Evolutionary conservation across 2,888 invertebrate species (phyloP).

Genomic region (Himalopsyche tibetana): DNA sequence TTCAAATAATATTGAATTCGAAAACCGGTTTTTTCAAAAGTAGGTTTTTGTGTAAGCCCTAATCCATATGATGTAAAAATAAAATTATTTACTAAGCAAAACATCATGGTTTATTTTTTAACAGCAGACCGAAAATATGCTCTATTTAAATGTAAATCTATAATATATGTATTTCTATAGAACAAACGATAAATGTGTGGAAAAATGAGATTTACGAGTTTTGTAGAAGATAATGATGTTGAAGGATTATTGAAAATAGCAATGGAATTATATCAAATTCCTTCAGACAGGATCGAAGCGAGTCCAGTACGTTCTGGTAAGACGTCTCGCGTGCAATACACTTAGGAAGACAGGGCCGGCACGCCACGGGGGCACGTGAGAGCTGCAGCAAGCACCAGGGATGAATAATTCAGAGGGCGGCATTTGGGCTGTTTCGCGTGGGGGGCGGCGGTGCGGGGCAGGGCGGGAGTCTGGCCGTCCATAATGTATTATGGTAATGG

Average conservation of each 20-base stretch:
- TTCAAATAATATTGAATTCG: too few relatives aligned
- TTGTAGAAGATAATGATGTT: too few relatives aligned
- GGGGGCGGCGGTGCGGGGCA: conserved; percentile 67
- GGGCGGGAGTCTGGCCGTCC: conserved; percentile 69
- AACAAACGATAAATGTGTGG: neutral
- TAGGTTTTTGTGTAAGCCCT: too few relatives aligned
- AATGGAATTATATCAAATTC: conserved; percentile 5
- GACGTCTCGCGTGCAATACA: conserved; percentile 59
- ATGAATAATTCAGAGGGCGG: conserved; percentile 63
- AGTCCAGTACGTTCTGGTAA: neutral
- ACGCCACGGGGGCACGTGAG: conserved; percentile 58
- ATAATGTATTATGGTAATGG: conserved; percentile 70
- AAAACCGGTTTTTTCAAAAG: too few relatives aligned
- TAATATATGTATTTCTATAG: too few relatives aligned
- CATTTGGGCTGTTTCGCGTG: conserved; percentile 37
- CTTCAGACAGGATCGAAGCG: neutral
- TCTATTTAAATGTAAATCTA: too few relatives aligned
- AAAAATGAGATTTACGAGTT: too few relatives aligned
- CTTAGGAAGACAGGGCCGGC: conserved; percentile 55
- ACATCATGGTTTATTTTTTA: too few relatives aligned
- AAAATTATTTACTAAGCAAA: too few relatives aligned
- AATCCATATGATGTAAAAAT: too few relatives aligned
- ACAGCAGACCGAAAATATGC: too few relatives aligned
- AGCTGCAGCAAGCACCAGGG: conserved; percentile 61
- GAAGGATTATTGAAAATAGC: neutral